phyloP scores from a whole-genome alignment of 1,140 invertebrate species.

The Lepidostoma basale region DNA sequence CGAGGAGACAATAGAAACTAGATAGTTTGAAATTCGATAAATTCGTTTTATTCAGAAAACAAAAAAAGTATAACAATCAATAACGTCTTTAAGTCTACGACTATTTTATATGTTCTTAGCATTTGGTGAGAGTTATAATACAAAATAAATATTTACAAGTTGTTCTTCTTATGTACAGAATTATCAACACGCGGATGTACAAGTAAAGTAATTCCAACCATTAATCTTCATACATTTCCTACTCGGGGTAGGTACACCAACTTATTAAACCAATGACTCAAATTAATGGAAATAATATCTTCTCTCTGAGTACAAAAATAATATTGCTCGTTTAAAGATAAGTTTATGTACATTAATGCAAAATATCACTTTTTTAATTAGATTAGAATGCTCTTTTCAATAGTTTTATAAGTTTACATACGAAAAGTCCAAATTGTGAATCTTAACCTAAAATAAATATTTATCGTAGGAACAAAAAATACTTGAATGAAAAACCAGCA shows the following conservation, averaged over 20 bases:
- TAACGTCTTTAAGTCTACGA: constrained; percentile 44
- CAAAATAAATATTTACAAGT: constrained; percentile 36
- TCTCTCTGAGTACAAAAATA: constrained; percentile 22
- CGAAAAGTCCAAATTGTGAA: constrained; percentile 14
- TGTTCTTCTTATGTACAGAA: constrained; percentile 12
- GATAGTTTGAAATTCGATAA: constrained; percentile 43
- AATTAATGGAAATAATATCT: constrained; percentile 3
- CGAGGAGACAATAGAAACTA: constrained; percentile 37
- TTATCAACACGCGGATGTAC: not conserved
- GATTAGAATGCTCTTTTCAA: constrained; percentile 10
- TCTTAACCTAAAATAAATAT: constrained; percentile 33
- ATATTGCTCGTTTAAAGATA: constrained; percentile 26
- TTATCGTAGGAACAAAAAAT: constrained; percentile 33
- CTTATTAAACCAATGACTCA: constrained; percentile 25
- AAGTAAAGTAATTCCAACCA: constrained; percentile 21
- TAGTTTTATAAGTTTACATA: not conserved
- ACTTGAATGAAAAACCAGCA: constrained; percentile 30
- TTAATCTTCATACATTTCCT: too few species aligned
- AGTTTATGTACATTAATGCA: constrained; percentile 16
- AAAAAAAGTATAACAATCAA: constrained; percentile 47
- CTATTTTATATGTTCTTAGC: constrained; percentile 41
- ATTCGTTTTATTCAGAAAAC: constrained; percentile 45
- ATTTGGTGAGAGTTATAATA: constrained; percentile 43
- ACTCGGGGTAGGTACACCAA: too few species aligned
- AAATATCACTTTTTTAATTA: constrained; percentile 23